phyloP scores from a whole-genome alignment of 2,797 vertebrate genomes.

The Spinus olivaceus region DNA sequence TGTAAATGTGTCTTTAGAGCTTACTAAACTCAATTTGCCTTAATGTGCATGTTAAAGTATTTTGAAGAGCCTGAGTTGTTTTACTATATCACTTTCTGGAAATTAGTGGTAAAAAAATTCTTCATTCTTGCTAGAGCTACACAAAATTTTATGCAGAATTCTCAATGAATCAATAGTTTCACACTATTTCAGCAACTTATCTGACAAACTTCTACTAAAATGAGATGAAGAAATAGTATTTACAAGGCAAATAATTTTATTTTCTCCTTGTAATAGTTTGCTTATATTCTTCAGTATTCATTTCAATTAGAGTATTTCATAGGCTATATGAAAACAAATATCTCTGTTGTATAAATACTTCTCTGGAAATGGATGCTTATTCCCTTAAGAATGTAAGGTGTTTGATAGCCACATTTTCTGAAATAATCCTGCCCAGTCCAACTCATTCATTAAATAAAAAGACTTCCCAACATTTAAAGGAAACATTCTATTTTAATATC shows the following conservation, averaged over 20 bases:
- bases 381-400: background rate
- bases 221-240: background rate
- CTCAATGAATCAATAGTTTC: background rate
- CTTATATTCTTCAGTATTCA: background rate
- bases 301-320: background rate
- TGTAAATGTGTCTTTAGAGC: background rate
- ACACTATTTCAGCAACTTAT: background rate
- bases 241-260: background rate
- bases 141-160: background rate
- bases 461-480: background rate
- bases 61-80: background rate
- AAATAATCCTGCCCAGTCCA: constrained; percentile 22
- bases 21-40: background rate
- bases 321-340: background rate
- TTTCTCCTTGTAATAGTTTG: background rate
- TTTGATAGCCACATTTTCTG: background rate
- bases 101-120: background rate
- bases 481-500: background rate
- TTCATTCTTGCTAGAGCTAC: background rate
- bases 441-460: constrained; percentile 5
- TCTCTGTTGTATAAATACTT: background rate
- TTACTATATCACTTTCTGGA: background rate
- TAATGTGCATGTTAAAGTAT: background rate
- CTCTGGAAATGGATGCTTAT: constrained; percentile 2
- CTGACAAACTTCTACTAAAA: background rate